phyloP scores from a whole-genome alignment of 2,113 vertebrate species.

The Phoenicopterus ruber region DNA sequence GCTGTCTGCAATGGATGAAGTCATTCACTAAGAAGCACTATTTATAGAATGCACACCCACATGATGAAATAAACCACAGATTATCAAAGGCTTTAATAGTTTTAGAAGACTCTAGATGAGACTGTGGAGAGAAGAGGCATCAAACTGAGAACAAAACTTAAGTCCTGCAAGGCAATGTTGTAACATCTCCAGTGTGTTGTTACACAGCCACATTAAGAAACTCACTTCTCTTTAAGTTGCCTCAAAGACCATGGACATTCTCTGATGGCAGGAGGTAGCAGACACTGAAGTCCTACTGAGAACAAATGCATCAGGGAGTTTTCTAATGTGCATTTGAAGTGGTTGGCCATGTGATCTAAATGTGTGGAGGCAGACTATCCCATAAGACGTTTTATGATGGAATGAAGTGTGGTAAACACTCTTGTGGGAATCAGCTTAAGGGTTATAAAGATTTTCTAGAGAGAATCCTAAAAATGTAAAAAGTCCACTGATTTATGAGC shows the following conservation, averaged over 20 bases:
- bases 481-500: conserved; percentile 27
- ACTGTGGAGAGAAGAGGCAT: not conserved
- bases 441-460: conserved; percentile 25
- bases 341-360: not conserved
- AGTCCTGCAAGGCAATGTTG: conserved; percentile 23
- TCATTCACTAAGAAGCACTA: not conserved
- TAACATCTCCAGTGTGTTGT: not conserved
- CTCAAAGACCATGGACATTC: conserved; percentile 9
- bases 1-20: not conserved
- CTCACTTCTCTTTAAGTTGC: conserved; percentile 25
- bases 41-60: not conserved
- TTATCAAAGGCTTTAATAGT: conserved; percentile 22
- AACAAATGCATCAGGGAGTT: conserved; percentile 5
- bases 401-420: not conserved
- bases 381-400: not conserved
- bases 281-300: not conserved
- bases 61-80: conserved; percentile 28
- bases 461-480: conserved; percentile 30
- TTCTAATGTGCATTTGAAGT: conserved; percentile 25
- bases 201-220: conserved; percentile 28
- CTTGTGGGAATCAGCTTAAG: not conserved
- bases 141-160: conserved; percentile 36
- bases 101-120: not conserved
- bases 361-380: not conserved
- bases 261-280: conserved; percentile 2